phyloP scores from a whole-genome alignment of 2,797 vertebrate genomes.

The Cacajao melanocephalus region DNA sequence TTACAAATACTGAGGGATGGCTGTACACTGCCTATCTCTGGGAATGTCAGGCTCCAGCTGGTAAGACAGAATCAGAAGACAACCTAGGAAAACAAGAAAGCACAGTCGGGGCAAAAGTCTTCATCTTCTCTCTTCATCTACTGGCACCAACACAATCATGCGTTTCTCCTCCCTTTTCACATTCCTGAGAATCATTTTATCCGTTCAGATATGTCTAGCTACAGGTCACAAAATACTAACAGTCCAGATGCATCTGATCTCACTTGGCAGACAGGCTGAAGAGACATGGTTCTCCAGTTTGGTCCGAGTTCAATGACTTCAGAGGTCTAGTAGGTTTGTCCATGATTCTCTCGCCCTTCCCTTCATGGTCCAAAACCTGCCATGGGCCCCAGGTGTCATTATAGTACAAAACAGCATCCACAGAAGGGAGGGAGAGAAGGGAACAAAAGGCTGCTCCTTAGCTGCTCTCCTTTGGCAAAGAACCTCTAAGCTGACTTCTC shows the following conservation, averaged over 20 bases:
- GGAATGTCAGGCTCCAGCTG: neutral
- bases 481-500: neutral
- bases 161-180: neutral
- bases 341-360: neutral
- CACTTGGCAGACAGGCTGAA: neutral
- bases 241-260: neutral
- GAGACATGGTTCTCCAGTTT: neutral
- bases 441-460: too few relatives aligned
- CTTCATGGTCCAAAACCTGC: neutral
- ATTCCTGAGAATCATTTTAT: neutral
- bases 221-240: neutral
- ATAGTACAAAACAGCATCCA: neutral
- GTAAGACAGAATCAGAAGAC: neutral
- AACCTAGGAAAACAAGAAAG: neutral
- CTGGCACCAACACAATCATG: fast-evolving
- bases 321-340: neutral
- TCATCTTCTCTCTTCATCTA: neutral
- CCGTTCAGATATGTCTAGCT: neutral
- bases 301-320: neutral
- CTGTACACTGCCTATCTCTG: too few relatives aligned
- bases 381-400: fast-evolving
- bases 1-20: too few relatives aligned
- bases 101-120: neutral
- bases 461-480: neutral
- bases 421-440: neutral